A percentile compares a stretch with the other conserved stretches of the same genome.
Conservation (phyloP, 2,797 vertebrate genomes). For the Pitangus sulphuratus region DNA sequence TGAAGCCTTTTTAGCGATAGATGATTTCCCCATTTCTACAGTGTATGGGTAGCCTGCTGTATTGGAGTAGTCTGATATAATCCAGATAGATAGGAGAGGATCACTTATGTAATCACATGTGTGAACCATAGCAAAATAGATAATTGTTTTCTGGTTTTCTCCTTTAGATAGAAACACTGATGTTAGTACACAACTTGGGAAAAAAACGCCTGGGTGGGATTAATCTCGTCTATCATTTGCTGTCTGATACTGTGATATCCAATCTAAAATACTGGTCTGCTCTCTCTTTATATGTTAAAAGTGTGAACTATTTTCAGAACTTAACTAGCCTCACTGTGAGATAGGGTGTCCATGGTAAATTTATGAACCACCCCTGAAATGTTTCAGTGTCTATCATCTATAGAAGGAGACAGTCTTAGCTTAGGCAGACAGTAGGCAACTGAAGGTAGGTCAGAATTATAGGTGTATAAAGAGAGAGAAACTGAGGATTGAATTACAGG, state of each 20-base stretch:
- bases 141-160: background rate
- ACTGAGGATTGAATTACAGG: background rate
- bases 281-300: background rate
- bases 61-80: background rate
- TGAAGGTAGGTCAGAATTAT: background rate
- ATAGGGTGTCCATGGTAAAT: too few species aligned
- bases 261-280: background rate
- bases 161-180: background rate
- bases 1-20: background rate
- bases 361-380: background rate
- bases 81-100: background rate
- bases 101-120: background rate
- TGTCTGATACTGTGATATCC: background rate
- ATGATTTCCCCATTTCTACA: background rate
- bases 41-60: background rate
- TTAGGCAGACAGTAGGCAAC: background rate
- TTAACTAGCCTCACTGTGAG: background rate
- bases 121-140: background rate
- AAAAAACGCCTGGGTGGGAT: background rate
- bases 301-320: background rate
- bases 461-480: background rate
- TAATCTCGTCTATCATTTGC: background rate
- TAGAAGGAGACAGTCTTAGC: background rate
- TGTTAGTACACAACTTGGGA: background rate
- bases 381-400: fast-evolving